Percentiles rank a stretch among this genome's conserved stretches.
Evolutionary conservation across 2,888 invertebrate species (phyloP).

Genomic region (Sialis fuliginosa): DNA sequence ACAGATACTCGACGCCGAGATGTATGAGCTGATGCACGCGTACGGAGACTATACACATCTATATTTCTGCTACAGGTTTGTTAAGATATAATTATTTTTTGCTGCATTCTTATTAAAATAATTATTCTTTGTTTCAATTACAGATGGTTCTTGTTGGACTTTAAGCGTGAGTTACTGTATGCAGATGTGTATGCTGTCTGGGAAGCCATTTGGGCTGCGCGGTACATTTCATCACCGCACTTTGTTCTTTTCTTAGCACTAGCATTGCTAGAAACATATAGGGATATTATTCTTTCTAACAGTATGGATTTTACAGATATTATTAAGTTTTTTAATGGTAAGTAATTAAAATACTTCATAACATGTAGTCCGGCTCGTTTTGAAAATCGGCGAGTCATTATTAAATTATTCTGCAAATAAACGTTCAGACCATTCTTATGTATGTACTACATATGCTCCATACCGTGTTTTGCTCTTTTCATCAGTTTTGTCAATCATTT

Average conservation of each 20-base stretch:
- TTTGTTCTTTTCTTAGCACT: constrained; percentile 88
- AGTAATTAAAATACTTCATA: constrained; percentile 14
- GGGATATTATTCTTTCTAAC: constrained; percentile 87
- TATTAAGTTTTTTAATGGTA: constrained; percentile 95
- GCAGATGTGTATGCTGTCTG: constrained; percentile 88
- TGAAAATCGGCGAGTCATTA: background rate
- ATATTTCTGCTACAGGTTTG: constrained; percentile 78
- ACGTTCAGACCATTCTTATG: no score
- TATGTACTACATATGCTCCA: no score
- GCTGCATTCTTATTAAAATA: no score
- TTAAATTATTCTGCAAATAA: background rate
- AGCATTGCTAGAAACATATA: constrained; percentile 78
- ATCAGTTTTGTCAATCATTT: no score
- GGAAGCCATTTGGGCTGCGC: constrained; percentile 94
- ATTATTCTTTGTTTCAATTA: constrained; percentile 19
- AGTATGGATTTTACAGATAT: constrained; percentile 97
- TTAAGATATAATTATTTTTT: no score
- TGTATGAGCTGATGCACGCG: constrained; percentile 87
- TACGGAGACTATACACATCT: constrained; percentile 94
- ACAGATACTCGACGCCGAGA: constrained; percentile 80
- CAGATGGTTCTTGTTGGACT: constrained; percentile 64
- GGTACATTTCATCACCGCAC: constrained; percentile 67
- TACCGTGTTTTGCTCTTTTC: no score
- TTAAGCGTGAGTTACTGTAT: constrained; percentile 84
- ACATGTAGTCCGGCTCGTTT: background rate